phyloP scores from a whole-genome alignment of 2,797 vertebrate genomes.

The Zenarchopterus dispar region DNA sequence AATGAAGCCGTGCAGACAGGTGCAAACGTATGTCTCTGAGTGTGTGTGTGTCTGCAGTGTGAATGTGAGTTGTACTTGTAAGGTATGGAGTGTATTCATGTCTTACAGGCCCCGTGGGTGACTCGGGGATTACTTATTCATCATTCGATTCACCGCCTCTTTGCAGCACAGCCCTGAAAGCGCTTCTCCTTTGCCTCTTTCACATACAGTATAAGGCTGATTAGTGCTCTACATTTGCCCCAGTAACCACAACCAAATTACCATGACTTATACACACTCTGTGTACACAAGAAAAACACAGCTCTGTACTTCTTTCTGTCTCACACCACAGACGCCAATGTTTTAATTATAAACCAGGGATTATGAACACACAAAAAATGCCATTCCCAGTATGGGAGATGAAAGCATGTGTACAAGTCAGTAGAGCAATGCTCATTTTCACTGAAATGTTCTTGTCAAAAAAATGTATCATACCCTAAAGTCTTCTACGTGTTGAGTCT shows the following conservation, averaged over 20 bases:
- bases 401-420: constrained; percentile 49
- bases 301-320: constrained; percentile 10
- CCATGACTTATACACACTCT: constrained; percentile 7
- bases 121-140: constrained; percentile 78
- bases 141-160: constrained; percentile 76
- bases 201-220: constrained; percentile 23
- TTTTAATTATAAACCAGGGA: constrained; percentile 74
- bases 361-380: constrained; percentile 65
- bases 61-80: constrained; percentile 39
- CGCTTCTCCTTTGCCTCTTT: constrained; percentile 38
- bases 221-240: constrained; percentile 47
- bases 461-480: constrained; percentile 39
- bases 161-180: constrained; percentile 39
- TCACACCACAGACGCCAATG: constrained; percentile 38
- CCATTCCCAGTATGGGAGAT: constrained; percentile 29
- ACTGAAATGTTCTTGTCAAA: constrained; percentile 31
- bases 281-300: constrained; percentile 18
- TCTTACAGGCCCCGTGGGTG: constrained; percentile 50
- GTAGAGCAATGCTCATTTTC: constrained; percentile 39
- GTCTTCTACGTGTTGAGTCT: constrained; percentile 38
- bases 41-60: constrained; percentile 14
- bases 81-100: constrained; percentile 43
- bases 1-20: constrained; percentile 40
- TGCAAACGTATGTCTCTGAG: constrained; percentile 11
- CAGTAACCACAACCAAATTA: constrained; percentile 32